These are phyloP conservation scores for Micromys minutus DNA, from an alignment of 2,113 vertebrate species.

Conservation along the genomic window DNA sequence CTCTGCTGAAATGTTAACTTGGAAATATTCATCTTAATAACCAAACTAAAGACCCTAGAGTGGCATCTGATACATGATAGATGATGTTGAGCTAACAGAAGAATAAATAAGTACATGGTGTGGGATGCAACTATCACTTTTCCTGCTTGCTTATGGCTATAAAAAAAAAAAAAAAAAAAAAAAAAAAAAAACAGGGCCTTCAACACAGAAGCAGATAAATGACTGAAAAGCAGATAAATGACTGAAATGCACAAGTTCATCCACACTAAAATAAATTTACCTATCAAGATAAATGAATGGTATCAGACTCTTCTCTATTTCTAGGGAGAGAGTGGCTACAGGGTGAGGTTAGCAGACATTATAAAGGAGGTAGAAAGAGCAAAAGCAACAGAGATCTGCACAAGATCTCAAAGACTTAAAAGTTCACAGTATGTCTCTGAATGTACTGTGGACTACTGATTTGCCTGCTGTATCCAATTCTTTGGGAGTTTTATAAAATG, in stretches of 20 bases:
- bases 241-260: neutral
- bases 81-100: neutral
- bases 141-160: neutral
- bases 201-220: slow-evolving; percentile 6
- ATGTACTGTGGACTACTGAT: too few relatives aligned
- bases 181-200: neutral
- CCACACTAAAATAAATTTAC: neutral
- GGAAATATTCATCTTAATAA: slow-evolving; percentile 37
- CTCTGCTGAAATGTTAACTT: slow-evolving; percentile 17
- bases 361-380: neutral
- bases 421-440: neutral
- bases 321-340: neutral
- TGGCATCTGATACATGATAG: neutral
- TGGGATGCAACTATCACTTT: neutral
- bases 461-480: neutral
- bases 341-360: neutral
- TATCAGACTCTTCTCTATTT: neutral
- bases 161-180: slow-evolving; percentile 6
- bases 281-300: slow-evolving; percentile 5
- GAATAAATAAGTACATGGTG: neutral
- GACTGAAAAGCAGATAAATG: neutral
- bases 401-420: slow-evolving; percentile 12
- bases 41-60: neutral
- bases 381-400: neutral
- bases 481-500: neutral